These are phyloP conservation scores for Mormyrops attenuatus DNA, from an alignment of 2,797 vertebrate species.

Conservation along the genomic window DNA sequence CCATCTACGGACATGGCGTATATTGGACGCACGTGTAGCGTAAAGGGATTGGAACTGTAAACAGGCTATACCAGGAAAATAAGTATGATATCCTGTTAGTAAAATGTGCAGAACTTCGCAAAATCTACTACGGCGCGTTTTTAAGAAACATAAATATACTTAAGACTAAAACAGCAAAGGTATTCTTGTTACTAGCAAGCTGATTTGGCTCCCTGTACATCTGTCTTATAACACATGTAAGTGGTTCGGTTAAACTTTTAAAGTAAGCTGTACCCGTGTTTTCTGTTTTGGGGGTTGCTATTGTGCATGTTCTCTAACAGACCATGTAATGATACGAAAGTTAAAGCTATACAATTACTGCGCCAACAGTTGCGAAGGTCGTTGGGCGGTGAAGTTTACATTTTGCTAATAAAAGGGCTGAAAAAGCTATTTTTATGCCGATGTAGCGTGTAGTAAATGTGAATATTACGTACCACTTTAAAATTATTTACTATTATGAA, in stretches of 20 bases:
- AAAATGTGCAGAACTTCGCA: not conserved
- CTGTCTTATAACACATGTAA: not conserved
- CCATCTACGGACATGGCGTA: not conserved
- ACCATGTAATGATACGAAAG: not conserved
- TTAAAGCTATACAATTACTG: not conserved
- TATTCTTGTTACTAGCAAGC: not conserved
- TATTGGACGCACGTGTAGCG: not conserved
- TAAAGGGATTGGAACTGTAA: not conserved
- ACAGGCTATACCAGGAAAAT: not conserved
- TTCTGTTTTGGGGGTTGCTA: not conserved
- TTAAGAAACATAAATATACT: not conserved
- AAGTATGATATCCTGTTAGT: not conserved
- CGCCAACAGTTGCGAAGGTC: not conserved
- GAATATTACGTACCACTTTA: not conserved
- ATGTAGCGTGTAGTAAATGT: not conserved
- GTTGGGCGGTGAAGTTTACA: not conserved
- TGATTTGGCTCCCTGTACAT: not conserved
- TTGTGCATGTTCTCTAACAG: not conserved
- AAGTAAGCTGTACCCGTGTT: not conserved
- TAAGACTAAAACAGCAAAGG: not conserved
- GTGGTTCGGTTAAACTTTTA: not conserved
- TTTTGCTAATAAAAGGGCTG: not conserved
- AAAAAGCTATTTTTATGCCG: not conserved
- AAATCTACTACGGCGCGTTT: not conserved
- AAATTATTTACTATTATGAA: not conserved